Evolutionary conservation across 2,797 vertebrate genomes (phyloP).

Genomic region (Liparis tanakae): DNA sequence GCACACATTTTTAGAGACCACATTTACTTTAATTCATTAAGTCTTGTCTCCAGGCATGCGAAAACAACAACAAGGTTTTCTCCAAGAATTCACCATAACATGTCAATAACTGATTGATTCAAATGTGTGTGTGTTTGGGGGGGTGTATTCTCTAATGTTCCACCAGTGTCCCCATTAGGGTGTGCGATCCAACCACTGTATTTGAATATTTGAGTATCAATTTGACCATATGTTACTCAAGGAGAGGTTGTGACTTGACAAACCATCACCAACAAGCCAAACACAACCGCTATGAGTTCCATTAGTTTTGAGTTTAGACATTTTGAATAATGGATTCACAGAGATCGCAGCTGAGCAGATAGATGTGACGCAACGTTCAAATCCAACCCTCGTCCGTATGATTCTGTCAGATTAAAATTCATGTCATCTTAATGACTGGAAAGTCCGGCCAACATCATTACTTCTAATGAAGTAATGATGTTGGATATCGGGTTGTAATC

Average conservation of each 20-base stretch:
- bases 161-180: neutral
- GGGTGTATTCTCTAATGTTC: too few relatives aligned
- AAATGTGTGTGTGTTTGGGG: neutral
- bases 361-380: neutral
- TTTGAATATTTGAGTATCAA: neutral
- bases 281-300: neutral
- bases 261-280: neutral
- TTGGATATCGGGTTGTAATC: conserved; percentile 10
- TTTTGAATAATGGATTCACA: neutral
- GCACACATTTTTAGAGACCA: neutral
- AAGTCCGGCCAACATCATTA: conserved; percentile 1
- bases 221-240: neutral
- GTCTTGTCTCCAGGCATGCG: neutral
- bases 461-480: conserved; percentile 33
- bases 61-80: neutral
- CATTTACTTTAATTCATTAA: neutral
- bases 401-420: conserved; percentile 18
- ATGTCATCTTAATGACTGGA: conserved; percentile 7
- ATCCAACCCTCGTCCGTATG: neutral
- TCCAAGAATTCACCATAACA: neutral
- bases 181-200: neutral
- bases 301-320: neutral
- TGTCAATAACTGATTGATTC: neutral
- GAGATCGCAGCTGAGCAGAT: conserved; percentile 12
- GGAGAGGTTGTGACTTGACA: conserved; percentile 5